Evolutionary conservation across 2,113 vertebrate species (phyloP), one percentile per base, ranked within the genome.

Genomic region (Ceyx melanurus): DNA sequence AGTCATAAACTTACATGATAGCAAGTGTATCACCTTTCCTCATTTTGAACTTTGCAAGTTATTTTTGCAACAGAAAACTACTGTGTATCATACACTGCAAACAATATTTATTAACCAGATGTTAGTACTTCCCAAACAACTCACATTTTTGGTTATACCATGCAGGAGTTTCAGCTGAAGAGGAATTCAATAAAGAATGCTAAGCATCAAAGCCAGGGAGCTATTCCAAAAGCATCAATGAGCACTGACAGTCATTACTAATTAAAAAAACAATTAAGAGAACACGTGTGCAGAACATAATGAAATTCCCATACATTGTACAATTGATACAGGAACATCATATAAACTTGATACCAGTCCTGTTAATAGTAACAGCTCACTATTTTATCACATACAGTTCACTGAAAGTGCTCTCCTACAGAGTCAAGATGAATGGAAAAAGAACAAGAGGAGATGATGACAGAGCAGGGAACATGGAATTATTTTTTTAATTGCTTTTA

Each of bases 181-280:
- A 89, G 21, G 29, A 75, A 68, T 75, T 84, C 40, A 74, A 26
- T 45, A 31, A 56, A 79, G 33, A 88, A 31, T 64, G 61, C 31
- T 48, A 74, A 77, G 51, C n/a, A 78, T 56, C 65, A 74, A 92
- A 94, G 67, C 33, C 48, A 40, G 6, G 60, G 25, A 78, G 29
- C 58, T 88, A 35, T 70, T 71, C 54, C 18, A 78, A 75, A 90
- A 72, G 60, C 29, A 86, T 78, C 76, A 35, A 16, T 14, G 43
- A 77, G 31, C 43, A 57, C 18, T 65, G 53, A 93, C 40, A 67
- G 57, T 53, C 70, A 68, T 75, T 77, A 42, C 31, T 72, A 67
- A 91, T 68, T 74, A 71, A 71, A 57, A 87, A 88, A 92, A 81
- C 48, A 91, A 81, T 83, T 85, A 88, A 51, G n/a, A 90, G 40